phyloP scores from a whole-genome alignment of 2,888 invertebrate species.

The Scaptomyza parva region DNA sequence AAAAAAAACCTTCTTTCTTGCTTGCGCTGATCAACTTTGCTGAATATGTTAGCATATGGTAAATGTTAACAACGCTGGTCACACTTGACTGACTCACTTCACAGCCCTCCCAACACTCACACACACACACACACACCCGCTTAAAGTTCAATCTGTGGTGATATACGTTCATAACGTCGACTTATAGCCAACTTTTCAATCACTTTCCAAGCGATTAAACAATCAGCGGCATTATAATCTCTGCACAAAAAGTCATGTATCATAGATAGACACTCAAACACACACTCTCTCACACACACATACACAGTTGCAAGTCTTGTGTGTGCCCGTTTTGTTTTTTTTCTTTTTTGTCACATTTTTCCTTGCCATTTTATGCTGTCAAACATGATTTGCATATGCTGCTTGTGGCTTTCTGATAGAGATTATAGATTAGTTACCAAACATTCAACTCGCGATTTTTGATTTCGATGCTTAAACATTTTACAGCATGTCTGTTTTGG shows the following conservation, averaged over 20 bases:
- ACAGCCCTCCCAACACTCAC: constrained; percentile 9
- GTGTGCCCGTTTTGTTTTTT: constrained; percentile 7
- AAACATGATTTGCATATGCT: constrained; percentile 80
- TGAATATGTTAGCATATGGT: constrained; percentile 36
- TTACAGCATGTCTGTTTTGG: constrained; percentile 10
- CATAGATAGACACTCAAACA: constrained; percentile 31
- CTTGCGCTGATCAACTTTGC: background rate
- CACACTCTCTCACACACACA: constrained; percentile 9
- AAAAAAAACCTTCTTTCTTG: background rate
- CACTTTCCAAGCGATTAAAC: constrained; percentile 80
- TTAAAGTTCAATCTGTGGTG: constrained; percentile 5
- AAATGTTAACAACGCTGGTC: constrained; percentile 36
- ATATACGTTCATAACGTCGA: constrained; percentile 40
- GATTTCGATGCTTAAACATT: constrained; percentile 19
- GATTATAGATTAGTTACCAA: constrained; percentile 48
- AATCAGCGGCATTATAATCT: constrained; percentile 76
- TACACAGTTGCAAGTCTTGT: constrained; percentile 29
- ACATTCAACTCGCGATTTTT: constrained; percentile 2
- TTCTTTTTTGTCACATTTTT: constrained; percentile 2
- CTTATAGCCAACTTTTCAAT: constrained; percentile 74
- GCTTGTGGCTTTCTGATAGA: constrained; percentile 51
- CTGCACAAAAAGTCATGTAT: constrained; percentile 73
- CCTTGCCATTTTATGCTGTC: constrained; percentile 54
- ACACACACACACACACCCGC: constrained; percentile 5
- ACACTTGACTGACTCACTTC: constrained; percentile 50